Conservation (phyloP, 1,140 invertebrate species). For the Drosophila virilis region DNA sequence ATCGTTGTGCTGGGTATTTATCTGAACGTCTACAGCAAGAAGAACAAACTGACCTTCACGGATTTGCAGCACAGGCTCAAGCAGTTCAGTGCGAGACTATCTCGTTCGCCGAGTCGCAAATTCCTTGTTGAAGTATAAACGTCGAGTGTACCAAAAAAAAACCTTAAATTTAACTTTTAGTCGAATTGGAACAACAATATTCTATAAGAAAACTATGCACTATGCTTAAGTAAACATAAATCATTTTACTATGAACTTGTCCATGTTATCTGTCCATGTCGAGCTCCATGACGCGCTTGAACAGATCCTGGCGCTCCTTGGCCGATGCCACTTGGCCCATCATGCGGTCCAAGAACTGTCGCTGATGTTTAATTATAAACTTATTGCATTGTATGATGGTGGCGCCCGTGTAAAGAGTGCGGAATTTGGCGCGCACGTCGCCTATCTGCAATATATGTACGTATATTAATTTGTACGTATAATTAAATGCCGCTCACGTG, state of each 20-base stretch:
- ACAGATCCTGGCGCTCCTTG: conserved; percentile 85
- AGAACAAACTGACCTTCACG: conserved; percentile 84
- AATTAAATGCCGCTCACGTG: neutral
- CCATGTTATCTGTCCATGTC: conserved; percentile 66
- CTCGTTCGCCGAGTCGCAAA: conserved; percentile 66
- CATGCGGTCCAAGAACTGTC: conserved; percentile 78
- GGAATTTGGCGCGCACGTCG: conserved; percentile 86
- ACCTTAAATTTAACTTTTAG: conserved; percentile 37
- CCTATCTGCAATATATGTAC: conserved; percentile 85
- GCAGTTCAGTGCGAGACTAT: conserved; percentile 43
- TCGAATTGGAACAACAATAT: conserved; percentile 49
- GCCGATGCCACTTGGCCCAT: conserved; percentile 82
- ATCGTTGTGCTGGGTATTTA: conserved; percentile 96
- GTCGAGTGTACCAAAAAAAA: conserved; percentile 52
- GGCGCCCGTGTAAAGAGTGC: conserved; percentile 90
- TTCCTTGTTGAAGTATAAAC: conserved; percentile 77
- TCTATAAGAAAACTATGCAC: conserved; percentile 52
- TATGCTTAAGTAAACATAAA: conserved; percentile 62
- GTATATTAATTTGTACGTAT: no score
- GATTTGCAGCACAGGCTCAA: conserved; percentile 67
- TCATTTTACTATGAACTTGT: conserved; percentile 19
- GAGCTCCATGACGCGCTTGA: conserved; percentile 86
- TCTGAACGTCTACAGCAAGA: conserved; percentile 94
- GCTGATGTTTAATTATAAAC: conserved; percentile 89
- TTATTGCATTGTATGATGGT: conserved; percentile 91